Conservation (phyloP, 2,113 vertebrate species). For the Phaethon lepturus region DNA sequence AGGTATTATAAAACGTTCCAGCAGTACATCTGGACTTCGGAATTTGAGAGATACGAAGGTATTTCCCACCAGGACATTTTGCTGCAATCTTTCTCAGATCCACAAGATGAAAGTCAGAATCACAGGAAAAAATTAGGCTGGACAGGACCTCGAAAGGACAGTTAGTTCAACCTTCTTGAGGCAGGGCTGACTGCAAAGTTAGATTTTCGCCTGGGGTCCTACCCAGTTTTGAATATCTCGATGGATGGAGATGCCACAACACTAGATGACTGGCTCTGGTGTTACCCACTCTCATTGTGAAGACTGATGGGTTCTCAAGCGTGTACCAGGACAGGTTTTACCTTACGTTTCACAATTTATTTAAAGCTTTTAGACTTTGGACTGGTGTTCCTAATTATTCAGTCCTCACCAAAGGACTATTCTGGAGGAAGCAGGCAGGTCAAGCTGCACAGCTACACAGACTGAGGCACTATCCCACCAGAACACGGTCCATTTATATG, state of each 20-base stretch:
- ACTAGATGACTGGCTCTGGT: not conserved
- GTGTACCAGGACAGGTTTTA: not conserved
- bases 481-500: fast-evolving
- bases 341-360: not conserved
- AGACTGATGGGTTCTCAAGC: not conserved
- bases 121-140: not conserved
- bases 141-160: not conserved
- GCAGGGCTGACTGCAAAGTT: not conserved
- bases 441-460: not conserved
- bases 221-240: not conserved
- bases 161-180: not conserved
- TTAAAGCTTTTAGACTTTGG: not conserved
- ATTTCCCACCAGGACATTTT: not conserved
- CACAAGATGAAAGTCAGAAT: not conserved
- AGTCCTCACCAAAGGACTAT: not conserved
- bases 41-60: not conserved
- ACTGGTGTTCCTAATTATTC: not conserved
- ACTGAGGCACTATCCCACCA: not conserved
- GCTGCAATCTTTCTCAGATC: not conserved
- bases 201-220: not conserved
- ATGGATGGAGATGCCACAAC: not conserved
- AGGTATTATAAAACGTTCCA: not conserved
- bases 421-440: not conserved
- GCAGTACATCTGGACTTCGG: not conserved
- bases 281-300: not conserved